phyloP scores from a whole-genome alignment of 2,888 invertebrate species.

The Leptopilina syphax region DNA sequence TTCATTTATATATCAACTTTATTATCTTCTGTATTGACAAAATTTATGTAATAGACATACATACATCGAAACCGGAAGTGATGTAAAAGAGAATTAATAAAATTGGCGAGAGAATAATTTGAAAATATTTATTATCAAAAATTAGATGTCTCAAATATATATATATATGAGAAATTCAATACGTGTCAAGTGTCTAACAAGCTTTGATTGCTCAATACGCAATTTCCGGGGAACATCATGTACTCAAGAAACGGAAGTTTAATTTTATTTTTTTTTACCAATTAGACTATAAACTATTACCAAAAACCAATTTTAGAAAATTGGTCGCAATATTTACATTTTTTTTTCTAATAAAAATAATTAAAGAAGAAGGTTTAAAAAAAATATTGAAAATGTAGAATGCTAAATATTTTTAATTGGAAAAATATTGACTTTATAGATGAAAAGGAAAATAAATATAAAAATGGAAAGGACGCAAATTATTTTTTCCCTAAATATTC shows the following conservation, averaged over 20 bases:
- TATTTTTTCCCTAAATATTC: background rate
- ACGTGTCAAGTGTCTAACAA: constrained; percentile 63
- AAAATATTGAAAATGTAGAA: too few species aligned
- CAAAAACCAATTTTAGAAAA: too few species aligned
- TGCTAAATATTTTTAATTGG: too few species aligned
- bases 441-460: too few species aligned
- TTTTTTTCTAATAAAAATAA: too few species aligned
- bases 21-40: background rate
- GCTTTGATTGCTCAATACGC: constrained; percentile 73
- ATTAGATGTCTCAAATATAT: background rate
- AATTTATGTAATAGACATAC: too few species aligned
- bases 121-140: background rate
- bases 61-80: background rate
- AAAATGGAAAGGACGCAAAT: background rate
- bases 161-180: constrained; percentile 37
- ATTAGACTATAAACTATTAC: background rate
- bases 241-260: constrained; percentile 68
- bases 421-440: too few species aligned
- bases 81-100: background rate
- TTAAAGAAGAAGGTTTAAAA: too few species aligned
- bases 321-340: too few species aligned
- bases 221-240: constrained; percentile 71
- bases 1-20: background rate
- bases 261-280: constrained; percentile 53
- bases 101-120: constrained; percentile 1